Base-by-base conservation (phyloP, 2,888 invertebrate species). In the Drosophila subquinaria region DNA sequence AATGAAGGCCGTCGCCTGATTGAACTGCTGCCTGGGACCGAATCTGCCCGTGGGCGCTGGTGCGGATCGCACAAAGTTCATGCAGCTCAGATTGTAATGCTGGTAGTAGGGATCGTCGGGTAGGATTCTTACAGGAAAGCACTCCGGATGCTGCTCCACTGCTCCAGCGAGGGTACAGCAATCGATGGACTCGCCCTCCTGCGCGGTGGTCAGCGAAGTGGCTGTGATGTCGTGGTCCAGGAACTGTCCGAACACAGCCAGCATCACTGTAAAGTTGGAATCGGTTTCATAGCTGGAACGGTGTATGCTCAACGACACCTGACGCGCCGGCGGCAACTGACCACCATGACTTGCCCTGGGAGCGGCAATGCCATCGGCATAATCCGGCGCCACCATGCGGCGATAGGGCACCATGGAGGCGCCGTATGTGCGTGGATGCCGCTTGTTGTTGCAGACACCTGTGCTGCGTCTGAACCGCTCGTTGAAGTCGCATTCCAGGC, bases 221-320 rank as follows among this genome's bases (percentile, higher is more conserved):
- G 97, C 96, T 0, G 97, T 97, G 62, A 97, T 95, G 79, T 97
- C 97, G 80, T 97, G 97, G 92, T 97, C 97, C 13, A 97, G 90
- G 92, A 98, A 97, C 93, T 97, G 97, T 0, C 97, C 97, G 94
- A 97, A 97, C 4, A 97, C 96, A 0, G 97, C 97, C 70, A 97
- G 91, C 96, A 97, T 96, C 0, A 97, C 96, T 0, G 97, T 96
- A 91, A 97, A 96, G 76, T 95, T 93, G 0, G 95, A 95, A 92
- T 97, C 97, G 52, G 95, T 95, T 40, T 94, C 94, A 88, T 96
- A 96, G 73, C 95, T 95, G 0, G 96, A 95, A 0, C 96, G 94
- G 91, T 97, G 97, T 0, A 97, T 95, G 20, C 94, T 94, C 17
- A 95, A 92, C 78, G 97, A 97, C 6, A 97, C 95, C 82, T 95